phyloP scores from a whole-genome alignment of 2,797 vertebrate species.

The Pelobates cultripes region DNA sequence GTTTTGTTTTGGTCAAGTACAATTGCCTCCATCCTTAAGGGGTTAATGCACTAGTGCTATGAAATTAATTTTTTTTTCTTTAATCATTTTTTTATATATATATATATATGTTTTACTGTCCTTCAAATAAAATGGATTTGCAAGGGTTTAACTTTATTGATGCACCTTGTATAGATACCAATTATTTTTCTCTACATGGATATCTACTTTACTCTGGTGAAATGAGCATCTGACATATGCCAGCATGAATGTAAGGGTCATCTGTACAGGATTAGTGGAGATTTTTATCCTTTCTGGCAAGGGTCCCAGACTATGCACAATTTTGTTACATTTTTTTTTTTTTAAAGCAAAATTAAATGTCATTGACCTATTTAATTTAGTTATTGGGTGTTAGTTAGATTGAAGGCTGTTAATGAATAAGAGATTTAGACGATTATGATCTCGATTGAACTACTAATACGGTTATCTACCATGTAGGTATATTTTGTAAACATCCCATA shows the following conservation, averaged over 20 bases:
- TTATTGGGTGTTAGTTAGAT: neutral
- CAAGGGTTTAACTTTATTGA: no score
- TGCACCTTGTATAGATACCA: neutral
- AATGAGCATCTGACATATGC: neutral
- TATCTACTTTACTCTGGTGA: neutral
- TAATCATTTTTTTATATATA: no score
- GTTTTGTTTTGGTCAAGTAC: no score
- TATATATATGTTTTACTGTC: no score
- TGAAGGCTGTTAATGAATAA: no score
- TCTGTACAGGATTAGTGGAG: neutral
- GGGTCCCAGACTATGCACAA: neutral
- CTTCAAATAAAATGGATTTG: neutral
- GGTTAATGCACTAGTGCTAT: no score
- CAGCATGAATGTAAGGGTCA: neutral
- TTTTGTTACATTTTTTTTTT: neutral
- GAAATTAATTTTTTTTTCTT: no score
- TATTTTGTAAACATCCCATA: no score
- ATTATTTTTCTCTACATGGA: neutral
- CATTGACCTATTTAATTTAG: constrained; percentile 6
- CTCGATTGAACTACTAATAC: no score
- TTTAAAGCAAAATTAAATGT: neutral
- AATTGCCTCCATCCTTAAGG: no score
- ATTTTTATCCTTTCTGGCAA: neutral
- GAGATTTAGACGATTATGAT: no score
- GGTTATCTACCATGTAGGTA: no score